Conservation (phyloP, 1,140 invertebrate genomes). For the Panagrolaimus sp. region DNA sequence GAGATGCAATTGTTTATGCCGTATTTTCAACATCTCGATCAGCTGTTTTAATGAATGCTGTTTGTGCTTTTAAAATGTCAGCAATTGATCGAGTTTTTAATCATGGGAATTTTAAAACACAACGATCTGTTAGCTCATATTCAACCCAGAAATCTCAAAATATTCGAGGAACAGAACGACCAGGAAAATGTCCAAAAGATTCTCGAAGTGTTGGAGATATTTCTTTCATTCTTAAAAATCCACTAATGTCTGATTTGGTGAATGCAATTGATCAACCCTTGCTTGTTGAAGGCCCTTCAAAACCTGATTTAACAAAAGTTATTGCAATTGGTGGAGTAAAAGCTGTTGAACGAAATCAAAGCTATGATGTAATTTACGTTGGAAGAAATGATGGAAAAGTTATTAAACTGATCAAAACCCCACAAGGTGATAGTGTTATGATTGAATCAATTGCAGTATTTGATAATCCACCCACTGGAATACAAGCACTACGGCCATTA, state of each 20-base stretch:
- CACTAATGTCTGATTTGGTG: conserved; percentile 87
- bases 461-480: conserved; percentile 64
- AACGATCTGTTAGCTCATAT: conserved; percentile 72
- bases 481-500: conserved; percentile 62
- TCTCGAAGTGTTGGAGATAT: conserved; percentile 79
- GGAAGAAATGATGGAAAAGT: conserved; percentile 70
- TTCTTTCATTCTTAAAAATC: conserved; percentile 91
- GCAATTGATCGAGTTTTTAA: conserved; percentile 82
- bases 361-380: conserved; percentile 86
- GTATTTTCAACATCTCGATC: conserved; percentile 88
- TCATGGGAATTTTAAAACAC: conserved; percentile 69
- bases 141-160: conserved; percentile 78
- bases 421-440: conserved; percentile 60
- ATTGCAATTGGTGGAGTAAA: conserved; percentile 69
- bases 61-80: conserved; percentile 84
- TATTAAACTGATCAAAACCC: conserved; percentile 59
- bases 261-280: conserved; percentile 78
- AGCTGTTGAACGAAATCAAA: conserved; percentile 65
- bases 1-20: conserved; percentile 77
- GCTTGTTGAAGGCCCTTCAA: conserved; percentile 66
- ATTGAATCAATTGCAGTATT: conserved; percentile 76
- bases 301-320: conserved; percentile 68
- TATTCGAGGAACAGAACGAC: conserved; percentile 58
- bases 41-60: conserved; percentile 86
- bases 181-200: conserved; percentile 76